Percentiles rank a stretch among this genome's conserved stretches.
These are phyloP conservation scores for Tokudaia muenninki DNA, from an alignment of 2,797 vertebrate species.

Conservation along the genomic window DNA sequence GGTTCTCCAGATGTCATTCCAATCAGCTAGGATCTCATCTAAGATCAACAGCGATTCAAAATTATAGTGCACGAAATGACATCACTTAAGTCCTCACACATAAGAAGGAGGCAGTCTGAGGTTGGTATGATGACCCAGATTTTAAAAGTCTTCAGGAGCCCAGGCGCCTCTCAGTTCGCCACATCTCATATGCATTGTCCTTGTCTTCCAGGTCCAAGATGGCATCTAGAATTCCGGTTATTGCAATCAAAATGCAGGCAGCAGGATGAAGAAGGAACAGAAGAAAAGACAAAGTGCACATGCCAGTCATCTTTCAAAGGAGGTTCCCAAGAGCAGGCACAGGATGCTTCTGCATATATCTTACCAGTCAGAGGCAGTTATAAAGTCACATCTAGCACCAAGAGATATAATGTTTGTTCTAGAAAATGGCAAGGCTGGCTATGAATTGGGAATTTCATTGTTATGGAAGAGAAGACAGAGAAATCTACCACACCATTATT, in stretches of 20 bases:
- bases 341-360: not conserved
- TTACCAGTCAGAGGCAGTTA: constrained; percentile 43
- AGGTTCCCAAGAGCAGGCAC: not conserved
- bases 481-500: not conserved
- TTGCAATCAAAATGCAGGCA: constrained; percentile 37
- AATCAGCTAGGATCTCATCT: constrained; percentile 42
- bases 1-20: not conserved
- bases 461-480: not conserved
- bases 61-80: constrained; percentile 6
- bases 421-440: not conserved
- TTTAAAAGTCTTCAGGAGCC: constrained; percentile 42
- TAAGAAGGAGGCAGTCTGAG: not conserved
- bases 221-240: not conserved
- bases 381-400: not conserved
- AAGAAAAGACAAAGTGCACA: not conserved
- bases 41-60: constrained; percentile 24
- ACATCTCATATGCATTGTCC: not conserved
- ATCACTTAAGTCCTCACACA: not conserved
- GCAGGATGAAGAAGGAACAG: not conserved
- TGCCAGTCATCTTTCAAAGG: constrained; percentile 30
- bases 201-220: constrained; percentile 30
- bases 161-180: not conserved
- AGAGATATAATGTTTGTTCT: constrained; percentile 35
- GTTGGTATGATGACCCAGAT: not conserved
- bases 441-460: constrained; percentile 31